Conservation (phyloP, 2,797 vertebrate species). For the Smutsia gigantea region DNA sequence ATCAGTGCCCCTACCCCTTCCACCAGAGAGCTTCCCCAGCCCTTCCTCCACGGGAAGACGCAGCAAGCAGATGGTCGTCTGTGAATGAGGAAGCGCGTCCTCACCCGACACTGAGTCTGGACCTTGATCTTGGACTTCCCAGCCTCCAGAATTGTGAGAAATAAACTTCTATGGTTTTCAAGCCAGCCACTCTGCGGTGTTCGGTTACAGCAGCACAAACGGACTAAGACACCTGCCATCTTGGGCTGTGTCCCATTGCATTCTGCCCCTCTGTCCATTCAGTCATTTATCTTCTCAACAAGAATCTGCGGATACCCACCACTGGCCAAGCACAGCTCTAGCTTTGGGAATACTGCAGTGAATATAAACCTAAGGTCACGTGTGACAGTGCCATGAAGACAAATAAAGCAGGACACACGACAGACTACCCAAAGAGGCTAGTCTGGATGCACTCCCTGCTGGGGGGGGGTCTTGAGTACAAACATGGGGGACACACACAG, state of each 20-base stretch:
- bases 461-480: not conserved
- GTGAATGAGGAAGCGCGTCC: not conserved
- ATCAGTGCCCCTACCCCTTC: not conserved
- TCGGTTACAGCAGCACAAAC: not conserved
- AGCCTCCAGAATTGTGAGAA: not conserved
- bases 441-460: not conserved
- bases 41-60: not conserved
- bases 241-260: fast-evolving
- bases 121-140: not conserved
- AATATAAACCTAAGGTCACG: not conserved
- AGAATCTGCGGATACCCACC: not conserved
- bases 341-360: not conserved
- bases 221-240: not conserved
- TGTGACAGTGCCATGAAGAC: not conserved
- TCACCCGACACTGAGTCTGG: not conserved
- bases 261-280: not conserved
- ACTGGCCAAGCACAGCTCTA: not conserved
- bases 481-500: not conserved
- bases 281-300: not conserved
- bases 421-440: not conserved
- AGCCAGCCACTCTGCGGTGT: not conserved
- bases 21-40: not conserved
- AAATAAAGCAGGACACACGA: not conserved
- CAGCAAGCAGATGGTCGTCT: no score
- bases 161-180: not conserved